A percentile compares a stretch with the other conserved stretches of the same genome.
phyloP scores from a whole-genome alignment of 1,140 invertebrate genomes.

The Drosophila pruinosa region DNA sequence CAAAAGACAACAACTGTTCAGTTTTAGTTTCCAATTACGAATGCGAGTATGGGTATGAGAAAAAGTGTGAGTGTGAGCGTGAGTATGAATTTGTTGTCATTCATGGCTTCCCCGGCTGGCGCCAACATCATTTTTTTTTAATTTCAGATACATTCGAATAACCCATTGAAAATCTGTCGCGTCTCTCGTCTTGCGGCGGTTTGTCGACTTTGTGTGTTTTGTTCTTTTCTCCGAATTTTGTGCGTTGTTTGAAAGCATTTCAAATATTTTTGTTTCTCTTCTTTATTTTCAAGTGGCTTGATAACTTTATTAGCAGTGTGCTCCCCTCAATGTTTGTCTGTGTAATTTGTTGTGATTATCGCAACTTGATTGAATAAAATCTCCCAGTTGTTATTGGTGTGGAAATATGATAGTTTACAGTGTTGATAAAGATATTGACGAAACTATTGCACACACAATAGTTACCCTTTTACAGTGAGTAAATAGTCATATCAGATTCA shows the following conservation, averaged over 20 bases:
- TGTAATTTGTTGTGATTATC: conserved; percentile 69
- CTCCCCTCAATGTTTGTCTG: conserved; percentile 6
- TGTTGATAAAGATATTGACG: conserved; percentile 19
- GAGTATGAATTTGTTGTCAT: conserved; percentile 32
- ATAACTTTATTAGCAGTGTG: conserved; percentile 61
- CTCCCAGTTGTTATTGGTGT: not conserved
- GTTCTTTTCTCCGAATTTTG: conserved; percentile 59
- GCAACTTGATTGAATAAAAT: conserved; percentile 35
- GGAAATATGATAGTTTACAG: conserved; percentile 40
- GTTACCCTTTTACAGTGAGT: not conserved
- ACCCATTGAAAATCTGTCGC: conserved; percentile 66
- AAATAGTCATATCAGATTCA: conserved; percentile 20
- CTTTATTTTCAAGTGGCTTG: conserved; percentile 55
- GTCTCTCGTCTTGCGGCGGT: conserved; percentile 20
- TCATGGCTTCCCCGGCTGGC: conserved; percentile 43
- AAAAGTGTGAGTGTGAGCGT: not conserved
- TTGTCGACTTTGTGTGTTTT: conserved; percentile 22
- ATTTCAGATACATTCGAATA: conserved; percentile 46
- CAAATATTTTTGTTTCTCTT: conserved; percentile 43
- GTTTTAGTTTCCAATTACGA: conserved; percentile 55
- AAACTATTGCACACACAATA: not conserved
- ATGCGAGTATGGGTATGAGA: not conserved
- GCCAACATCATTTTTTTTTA: conserved; percentile 59
- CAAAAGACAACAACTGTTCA: conserved; percentile 29
- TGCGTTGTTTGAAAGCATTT: conserved; percentile 44